These are phyloP conservation scores for Oryzias melastigma DNA, from an alignment of 2,113 vertebrate genomes.

Conservation along the genomic window DNA sequence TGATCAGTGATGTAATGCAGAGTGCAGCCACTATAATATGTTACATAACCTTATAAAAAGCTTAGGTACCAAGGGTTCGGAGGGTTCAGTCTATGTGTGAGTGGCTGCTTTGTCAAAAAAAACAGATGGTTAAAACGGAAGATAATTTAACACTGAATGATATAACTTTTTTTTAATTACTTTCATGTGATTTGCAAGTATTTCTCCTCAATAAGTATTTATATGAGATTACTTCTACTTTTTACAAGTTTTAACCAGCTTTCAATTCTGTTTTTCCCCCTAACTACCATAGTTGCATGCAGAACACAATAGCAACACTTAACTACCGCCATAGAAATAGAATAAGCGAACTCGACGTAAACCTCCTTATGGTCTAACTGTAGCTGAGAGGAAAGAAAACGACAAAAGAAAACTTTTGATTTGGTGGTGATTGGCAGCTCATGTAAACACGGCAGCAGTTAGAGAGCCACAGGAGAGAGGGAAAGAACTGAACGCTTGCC, in stretches of 20 bases:
- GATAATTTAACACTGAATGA: slow-evolving; percentile 21
- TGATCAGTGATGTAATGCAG: slow-evolving; percentile 63
- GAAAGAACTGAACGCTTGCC: slow-evolving; percentile 65
- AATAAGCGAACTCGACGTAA: slow-evolving; percentile 44
- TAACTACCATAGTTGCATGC: too few relatives aligned
- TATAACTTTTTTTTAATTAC: too few relatives aligned
- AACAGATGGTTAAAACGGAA: slow-evolving; percentile 19
- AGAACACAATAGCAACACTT: slow-evolving; percentile 30
- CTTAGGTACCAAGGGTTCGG: slow-evolving; percentile 53
- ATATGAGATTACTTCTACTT: too few relatives aligned
- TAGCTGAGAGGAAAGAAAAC: slow-evolving; percentile 48
- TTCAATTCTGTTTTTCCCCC: background rate
- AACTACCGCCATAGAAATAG: slow-evolving; percentile 36
- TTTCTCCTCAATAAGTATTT: too few relatives aligned
- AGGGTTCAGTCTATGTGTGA: slow-evolving; percentile 52
- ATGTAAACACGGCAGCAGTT: slow-evolving; percentile 71
- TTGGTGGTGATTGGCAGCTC: slow-evolving; percentile 73
- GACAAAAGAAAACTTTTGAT: slow-evolving; percentile 60
- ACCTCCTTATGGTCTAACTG: slow-evolving; percentile 62
- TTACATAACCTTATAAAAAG: slow-evolving; percentile 65
- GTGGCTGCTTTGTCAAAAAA: slow-evolving; percentile 38
- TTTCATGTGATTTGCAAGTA: too few relatives aligned
- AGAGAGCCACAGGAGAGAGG: slow-evolving; percentile 62
- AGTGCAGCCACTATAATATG: slow-evolving; percentile 53
- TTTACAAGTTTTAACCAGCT: background rate